Percentiles rank a stretch among this genome's conserved stretches.
phyloP scores from a whole-genome alignment of 2,113 vertebrate species.

The Suncus etruscus region DNA sequence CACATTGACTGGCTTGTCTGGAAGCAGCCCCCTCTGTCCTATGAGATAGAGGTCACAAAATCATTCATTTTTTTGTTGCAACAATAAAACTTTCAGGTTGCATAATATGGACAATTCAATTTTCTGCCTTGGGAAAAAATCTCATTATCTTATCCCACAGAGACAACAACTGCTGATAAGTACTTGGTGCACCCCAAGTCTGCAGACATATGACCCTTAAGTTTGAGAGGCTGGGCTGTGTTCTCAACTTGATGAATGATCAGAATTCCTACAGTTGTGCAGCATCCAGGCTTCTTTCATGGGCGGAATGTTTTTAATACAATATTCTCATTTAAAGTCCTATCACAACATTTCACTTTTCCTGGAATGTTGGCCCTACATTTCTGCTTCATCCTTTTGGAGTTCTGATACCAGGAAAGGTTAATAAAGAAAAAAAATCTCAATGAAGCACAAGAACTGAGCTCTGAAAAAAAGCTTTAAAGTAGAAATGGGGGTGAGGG shows the following conservation, averaged over 20 bases:
- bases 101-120: slow-evolving; percentile 31
- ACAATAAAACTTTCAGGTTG: slow-evolving; percentile 36
- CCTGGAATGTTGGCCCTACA: slow-evolving; percentile 60
- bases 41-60: neutral
- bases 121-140: neutral
- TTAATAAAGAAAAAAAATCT: neutral
- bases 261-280: slow-evolving; percentile 42
- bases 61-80: neutral
- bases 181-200: slow-evolving; percentile 27
- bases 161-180: slow-evolving; percentile 75
- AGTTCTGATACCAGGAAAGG: slow-evolving; percentile 22
- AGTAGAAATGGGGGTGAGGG: neutral
- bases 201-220: slow-evolving; percentile 55
- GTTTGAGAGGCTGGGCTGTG: slow-evolving; percentile 36
- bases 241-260: slow-evolving; percentile 69
- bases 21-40: neutral
- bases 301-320: slow-evolving; percentile 75
- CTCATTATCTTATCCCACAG: neutral
- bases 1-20: slow-evolving; percentile 23
- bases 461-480: too few relatives aligned
- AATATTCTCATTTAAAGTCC: slow-evolving; percentile 80
- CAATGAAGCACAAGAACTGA: too few relatives aligned
- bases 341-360: slow-evolving; percentile 77
- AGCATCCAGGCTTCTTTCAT: slow-evolving; percentile 68
- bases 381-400: slow-evolving; percentile 52